phyloP scores from a whole-genome alignment of 2,113 vertebrate species.

The Phaethon lepturus region DNA sequence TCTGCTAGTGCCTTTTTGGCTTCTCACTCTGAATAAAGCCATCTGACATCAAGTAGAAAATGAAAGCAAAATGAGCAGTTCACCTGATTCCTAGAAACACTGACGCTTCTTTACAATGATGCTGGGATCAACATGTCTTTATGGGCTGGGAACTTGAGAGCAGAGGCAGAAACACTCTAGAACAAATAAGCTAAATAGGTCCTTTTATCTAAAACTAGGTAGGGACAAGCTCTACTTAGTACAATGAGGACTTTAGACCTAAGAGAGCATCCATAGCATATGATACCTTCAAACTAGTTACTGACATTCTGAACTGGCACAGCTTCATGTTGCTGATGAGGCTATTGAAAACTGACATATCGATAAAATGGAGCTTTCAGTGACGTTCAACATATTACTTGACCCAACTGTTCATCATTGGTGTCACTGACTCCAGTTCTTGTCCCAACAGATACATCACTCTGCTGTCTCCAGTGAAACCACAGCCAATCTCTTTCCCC shows the following conservation, averaged over 20 bases:
- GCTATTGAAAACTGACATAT: not conserved
- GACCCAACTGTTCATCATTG: not conserved
- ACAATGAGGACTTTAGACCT: not conserved
- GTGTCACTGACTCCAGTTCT: not conserved
- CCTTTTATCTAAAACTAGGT: not conserved
- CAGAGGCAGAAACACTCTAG: not conserved
- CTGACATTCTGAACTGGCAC: not conserved
- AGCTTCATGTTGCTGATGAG: not conserved
- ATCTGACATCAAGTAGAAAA: not conserved
- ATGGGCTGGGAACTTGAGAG: not conserved
- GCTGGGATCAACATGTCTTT: not conserved
- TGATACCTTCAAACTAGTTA: not conserved
- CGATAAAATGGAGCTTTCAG: not conserved
- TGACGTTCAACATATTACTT: not conserved
- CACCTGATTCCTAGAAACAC: not conserved
- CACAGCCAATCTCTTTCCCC: not conserved
- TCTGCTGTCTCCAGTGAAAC: not conserved
- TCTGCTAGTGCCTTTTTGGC: not conserved
- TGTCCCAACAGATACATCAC: not conserved
- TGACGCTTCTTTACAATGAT: not conserved
- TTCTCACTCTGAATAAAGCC: not conserved
- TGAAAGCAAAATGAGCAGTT: not conserved
- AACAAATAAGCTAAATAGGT: fast-evolving
- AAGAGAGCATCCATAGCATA: not conserved
- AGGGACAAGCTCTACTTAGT: not conserved